Percentiles rank a stretch among this genome's conserved stretches.
phyloP scores from a whole-genome alignment of 1,140 invertebrate genomes.

The Atta colombica region DNA sequence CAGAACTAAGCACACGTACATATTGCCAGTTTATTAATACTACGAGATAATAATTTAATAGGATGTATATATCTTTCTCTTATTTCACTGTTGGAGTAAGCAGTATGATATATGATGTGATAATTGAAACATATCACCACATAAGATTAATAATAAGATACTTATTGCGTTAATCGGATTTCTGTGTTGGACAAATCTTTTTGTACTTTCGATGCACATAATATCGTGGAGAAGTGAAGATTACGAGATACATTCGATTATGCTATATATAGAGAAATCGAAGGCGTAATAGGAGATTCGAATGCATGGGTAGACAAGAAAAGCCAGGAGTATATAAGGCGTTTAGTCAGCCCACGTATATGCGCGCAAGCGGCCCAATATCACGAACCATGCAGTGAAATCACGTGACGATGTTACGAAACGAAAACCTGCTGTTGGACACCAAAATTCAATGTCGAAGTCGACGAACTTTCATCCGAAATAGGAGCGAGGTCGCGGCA shows the following conservation, averaged over 20 bases:
- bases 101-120: background rate
- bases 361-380: background rate
- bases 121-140: background rate
- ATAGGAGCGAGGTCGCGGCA: slow-evolving; percentile 46
- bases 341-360: slow-evolving; percentile 68
- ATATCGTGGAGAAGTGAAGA: background rate
- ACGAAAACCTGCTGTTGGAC: slow-evolving; percentile 57
- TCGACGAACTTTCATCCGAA: slow-evolving; percentile 65
- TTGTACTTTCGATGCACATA: background rate
- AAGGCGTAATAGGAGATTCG: slow-evolving; percentile 66
- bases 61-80: background rate
- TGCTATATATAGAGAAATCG: background rate
- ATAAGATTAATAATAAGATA: background rate
- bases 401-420: slow-evolving; percentile 71
- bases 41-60: slow-evolving; percentile 11
- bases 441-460: slow-evolving; percentile 67
- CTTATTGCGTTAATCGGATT: slow-evolving; percentile 6
- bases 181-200: background rate
- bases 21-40: background rate
- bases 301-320: slow-evolving; percentile 63
- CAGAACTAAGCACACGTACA: background rate
- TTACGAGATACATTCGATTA: background rate
- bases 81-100: background rate
- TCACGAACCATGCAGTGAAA: slow-evolving; percentile 39
- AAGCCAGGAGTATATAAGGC: slow-evolving; percentile 53